A percentile compares a stretch with the other conserved stretches of the same genome.
Conservation (phyloP, 2,888 invertebrate genomes). For the Eurytoma adleriae region DNA sequence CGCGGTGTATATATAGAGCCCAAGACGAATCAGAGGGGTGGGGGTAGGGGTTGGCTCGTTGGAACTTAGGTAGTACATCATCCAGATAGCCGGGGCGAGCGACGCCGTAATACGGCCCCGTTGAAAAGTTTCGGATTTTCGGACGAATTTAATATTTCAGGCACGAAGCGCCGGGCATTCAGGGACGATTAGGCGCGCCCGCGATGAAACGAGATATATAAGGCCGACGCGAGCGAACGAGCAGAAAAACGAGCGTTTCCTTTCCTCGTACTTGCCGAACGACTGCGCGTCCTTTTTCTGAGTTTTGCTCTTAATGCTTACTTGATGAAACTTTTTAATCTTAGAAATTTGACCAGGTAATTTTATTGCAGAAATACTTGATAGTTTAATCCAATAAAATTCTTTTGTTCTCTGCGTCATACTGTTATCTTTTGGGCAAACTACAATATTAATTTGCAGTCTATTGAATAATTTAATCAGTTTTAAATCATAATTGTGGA, state of each 20-base stretch:
- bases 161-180: constrained; percentile 64
- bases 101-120: constrained; percentile 67
- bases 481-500: too few relatives aligned
- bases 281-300: too few relatives aligned
- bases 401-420: too few relatives aligned
- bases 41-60: constrained; percentile 50
- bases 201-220: constrained; percentile 37
- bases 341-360: too few relatives aligned
- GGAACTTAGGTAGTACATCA: constrained; percentile 75
- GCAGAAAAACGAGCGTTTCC: not conserved
- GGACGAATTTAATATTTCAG: constrained; percentile 74
- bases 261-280: not conserved
- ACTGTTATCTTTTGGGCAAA: too few relatives aligned
- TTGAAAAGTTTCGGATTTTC: constrained; percentile 73
- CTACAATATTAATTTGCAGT: too few relatives aligned
- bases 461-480: too few relatives aligned
- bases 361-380: too few relatives aligned
- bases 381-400: too few relatives aligned
- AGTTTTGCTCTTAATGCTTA: too few relatives aligned
- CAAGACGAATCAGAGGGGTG: constrained; percentile 48
- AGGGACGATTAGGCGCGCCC: constrained; percentile 52
- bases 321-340: too few relatives aligned
- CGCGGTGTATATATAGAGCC: not conserved
- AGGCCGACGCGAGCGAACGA: not conserved
- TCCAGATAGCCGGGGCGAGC: constrained; percentile 65